These are phyloP conservation scores for Noctuana brunneofusca DNA, from an alignment of 2,888 invertebrate species.

Conservation along the genomic window DNA sequence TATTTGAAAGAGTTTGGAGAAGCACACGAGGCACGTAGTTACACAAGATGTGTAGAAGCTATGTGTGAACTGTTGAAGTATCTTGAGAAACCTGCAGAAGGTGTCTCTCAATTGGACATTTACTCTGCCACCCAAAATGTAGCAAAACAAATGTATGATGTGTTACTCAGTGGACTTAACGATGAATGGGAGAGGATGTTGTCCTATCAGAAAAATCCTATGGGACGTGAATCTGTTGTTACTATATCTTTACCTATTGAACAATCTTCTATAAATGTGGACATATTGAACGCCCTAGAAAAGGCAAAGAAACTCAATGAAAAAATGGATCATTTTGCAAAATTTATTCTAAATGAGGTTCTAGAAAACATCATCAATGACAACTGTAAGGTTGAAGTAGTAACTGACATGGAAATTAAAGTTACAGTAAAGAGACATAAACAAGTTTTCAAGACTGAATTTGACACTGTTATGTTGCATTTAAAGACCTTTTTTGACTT, in stretches of 20 bases:
- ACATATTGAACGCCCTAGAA: slow-evolving; percentile 68
- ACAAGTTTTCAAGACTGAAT: slow-evolving; percentile 67
- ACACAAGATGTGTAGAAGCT: slow-evolving; percentile 73
- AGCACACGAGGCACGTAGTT: slow-evolving; percentile 60
- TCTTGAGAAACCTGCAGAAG: slow-evolving; percentile 71
- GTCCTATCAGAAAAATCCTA: slow-evolving; percentile 57
- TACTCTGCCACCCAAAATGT: slow-evolving; percentile 73
- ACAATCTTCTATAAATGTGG: slow-evolving; percentile 50
- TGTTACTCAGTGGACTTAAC: slow-evolving; percentile 71
- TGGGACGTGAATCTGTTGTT: slow-evolving; percentile 54
- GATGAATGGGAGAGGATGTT: slow-evolving; percentile 78
- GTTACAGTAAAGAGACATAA: slow-evolving; percentile 63
- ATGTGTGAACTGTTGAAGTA: slow-evolving; percentile 72
- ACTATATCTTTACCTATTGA: slow-evolving; percentile 64
- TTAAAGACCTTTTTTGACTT: slow-evolving; percentile 82
- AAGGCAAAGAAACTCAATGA: slow-evolving; percentile 65
- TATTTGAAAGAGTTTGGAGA: slow-evolving; percentile 65
- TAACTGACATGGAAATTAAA: slow-evolving; percentile 60
- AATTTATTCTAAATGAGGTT: slow-evolving; percentile 82
- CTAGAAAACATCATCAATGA: slow-evolving; percentile 82
- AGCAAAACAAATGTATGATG: slow-evolving; percentile 69
- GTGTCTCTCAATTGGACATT: slow-evolving; percentile 78
- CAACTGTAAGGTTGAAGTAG: slow-evolving; percentile 67
- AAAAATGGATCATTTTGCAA: slow-evolving; percentile 82
- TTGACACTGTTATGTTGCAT: slow-evolving; percentile 82